Base-by-base conservation (phyloP, 2,888 invertebrate genomes). In the Junonia oenone region DNA sequence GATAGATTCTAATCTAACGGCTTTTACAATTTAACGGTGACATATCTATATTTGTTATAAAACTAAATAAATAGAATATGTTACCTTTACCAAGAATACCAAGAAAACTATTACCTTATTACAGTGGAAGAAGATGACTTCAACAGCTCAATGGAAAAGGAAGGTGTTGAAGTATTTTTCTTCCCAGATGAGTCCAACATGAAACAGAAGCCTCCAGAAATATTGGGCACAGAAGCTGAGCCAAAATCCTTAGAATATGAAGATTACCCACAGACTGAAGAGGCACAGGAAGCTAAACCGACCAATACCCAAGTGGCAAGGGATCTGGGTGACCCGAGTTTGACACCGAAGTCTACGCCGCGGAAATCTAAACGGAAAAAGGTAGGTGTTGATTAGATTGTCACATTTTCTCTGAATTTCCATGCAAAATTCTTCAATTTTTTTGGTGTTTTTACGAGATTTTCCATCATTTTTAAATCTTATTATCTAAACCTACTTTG, bases 131-230 rank as follows among this genome's bases (percentile, higher is more conserved):
- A 89, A 63, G 87, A 88, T 4, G 88, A 87, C 35, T 64, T 87
- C 0, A 69, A 81, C 61, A 85, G 81, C 53, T 87, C 87, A 3
- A 81, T 81, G 1, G 83, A 84, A 40, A 88, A 89, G 58, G 88
- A 90, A 66, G 93, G 93, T 3, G 92, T 94, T 0, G 94, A 96
- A 76, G 91, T 96, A 54, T 97, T 95, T 79, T 96, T 94, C 85
- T 96, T 96, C 72, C 96, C 97, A 0, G 96, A 95, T 73, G 96
- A 96, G 74, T 88, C 87, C 0, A 88, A 83, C 51, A 75, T 77
- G 66, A 84, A 78, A 59, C 80, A 74, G 46, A 78, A 80, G 51
- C 62, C 76, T n/a, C n/a, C n/a, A 0, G 71, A 73, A 14, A 54
- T 56, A 2, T 58, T 63, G 14, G 81, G 81, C 13, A 38, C 61